These are phyloP conservation scores for Drosophila fulvimacula DNA, from an alignment of 2,888 invertebrate genomes.

Conservation along the genomic window DNA sequence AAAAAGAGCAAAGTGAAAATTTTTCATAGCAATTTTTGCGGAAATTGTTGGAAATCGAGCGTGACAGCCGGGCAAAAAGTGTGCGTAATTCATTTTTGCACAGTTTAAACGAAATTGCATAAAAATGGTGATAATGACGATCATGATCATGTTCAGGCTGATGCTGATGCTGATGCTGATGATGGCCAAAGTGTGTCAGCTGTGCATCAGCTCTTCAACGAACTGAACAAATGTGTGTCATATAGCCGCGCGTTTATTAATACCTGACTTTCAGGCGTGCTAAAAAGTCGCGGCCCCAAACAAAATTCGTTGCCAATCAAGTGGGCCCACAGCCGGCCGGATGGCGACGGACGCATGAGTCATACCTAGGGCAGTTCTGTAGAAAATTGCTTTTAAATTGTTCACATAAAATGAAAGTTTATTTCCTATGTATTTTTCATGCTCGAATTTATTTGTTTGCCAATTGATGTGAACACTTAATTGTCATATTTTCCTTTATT, in stretches of 20 bases:
- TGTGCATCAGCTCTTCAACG: constrained; percentile 63
- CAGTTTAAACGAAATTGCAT: constrained; percentile 49
- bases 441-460: not conserved
- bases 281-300: constrained; percentile 48
- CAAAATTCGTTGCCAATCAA: constrained; percentile 60
- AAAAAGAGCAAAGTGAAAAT: constrained; percentile 18
- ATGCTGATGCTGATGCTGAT: not conserved
- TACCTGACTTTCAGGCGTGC: constrained; percentile 60
- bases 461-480: not conserved
- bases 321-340: constrained; percentile 38
- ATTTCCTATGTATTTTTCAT: constrained; percentile 6
- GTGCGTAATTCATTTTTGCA: constrained; percentile 50
- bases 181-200: constrained; percentile 65
- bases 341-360: constrained; percentile 41
- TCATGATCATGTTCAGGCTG: not conserved
- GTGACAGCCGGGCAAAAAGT: constrained; percentile 44
- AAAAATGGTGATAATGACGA: constrained; percentile 19
- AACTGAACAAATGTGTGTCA: constrained; percentile 58
- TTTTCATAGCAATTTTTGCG: constrained; percentile 37
- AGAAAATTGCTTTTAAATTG: constrained; percentile 26
- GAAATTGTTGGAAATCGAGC: constrained; percentile 72
- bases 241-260: constrained; percentile 63
- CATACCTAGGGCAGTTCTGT: constrained; percentile 40
- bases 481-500: not conserved
- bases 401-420: constrained; percentile 19